phyloP scores from a whole-genome alignment of 2,888 invertebrate species.

The Hydrotaea cyrtoneurina region DNA sequence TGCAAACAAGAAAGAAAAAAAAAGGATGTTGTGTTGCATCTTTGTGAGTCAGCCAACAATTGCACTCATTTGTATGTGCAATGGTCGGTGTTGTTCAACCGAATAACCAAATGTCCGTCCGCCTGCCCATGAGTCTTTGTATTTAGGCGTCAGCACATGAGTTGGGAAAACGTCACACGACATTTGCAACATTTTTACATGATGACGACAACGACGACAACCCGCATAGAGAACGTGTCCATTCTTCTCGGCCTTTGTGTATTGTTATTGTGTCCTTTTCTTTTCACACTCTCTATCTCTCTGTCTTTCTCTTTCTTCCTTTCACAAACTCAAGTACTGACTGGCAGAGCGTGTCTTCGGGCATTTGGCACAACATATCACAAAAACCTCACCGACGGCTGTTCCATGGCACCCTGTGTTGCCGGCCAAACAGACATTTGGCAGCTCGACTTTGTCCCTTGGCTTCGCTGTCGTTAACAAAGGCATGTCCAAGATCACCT shows the following conservation, averaged over 20 bases:
- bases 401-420: conserved; percentile 51
- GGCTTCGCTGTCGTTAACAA: conserved; percentile 1
- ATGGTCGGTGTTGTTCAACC: not conserved
- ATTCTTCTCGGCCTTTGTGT: conserved; percentile 27
- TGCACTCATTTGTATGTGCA: conserved; percentile 45
- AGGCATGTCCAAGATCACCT: conserved; percentile 50
- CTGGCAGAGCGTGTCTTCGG: not conserved
- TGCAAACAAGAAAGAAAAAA: not conserved
- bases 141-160: conserved; percentile 61
- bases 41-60: conserved; percentile 10
- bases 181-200: conserved; percentile 60
- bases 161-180: conserved; percentile 63
- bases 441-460: not conserved
- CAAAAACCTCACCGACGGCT: conserved; percentile 49
- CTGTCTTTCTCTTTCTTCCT: not conserved
- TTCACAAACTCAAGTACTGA: not conserved
- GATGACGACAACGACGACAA: conserved; percentile 13
- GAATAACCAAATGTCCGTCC: not conserved
- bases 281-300: no score
- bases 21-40: not conserved
- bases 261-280: not conserved
- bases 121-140: not conserved
- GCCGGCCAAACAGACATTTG: conserved; percentile 36
- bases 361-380: conserved; percentile 45
- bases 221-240: conserved; percentile 61